Evolutionary conservation across 1,140 invertebrate genomes (phyloP).

Genomic region (Drosophila trapezifrons): DNA sequence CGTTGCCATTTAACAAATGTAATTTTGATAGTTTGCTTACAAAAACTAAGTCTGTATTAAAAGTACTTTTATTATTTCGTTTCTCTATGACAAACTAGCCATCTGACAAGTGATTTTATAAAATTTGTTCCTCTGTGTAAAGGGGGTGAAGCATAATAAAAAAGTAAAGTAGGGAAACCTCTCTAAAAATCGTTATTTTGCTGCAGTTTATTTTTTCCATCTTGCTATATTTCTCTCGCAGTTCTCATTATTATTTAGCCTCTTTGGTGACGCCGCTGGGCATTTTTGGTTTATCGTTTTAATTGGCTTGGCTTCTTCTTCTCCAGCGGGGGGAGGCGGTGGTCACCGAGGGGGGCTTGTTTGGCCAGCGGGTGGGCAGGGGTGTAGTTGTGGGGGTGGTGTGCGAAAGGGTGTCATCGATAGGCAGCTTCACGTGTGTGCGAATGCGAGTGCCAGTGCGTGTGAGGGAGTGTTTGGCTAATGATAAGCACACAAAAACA

Average conservation of each 20-base stretch:
- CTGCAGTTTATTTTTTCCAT: constrained; percentile 2
- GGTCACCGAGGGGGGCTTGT: constrained; percentile 1
- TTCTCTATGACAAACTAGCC: too few species aligned
- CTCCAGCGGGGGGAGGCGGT: background rate
- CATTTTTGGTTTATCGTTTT: constrained; percentile 78
- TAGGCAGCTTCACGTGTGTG: constrained; percentile 24
- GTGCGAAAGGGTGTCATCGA: constrained; percentile 32
- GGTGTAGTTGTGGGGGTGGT: background rate
- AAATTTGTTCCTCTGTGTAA: background rate
- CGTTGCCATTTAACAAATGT: too few species aligned
- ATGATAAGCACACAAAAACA: constrained; percentile 62
- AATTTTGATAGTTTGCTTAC: too few species aligned
- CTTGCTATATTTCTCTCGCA: constrained; percentile 10
- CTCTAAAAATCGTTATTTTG: constrained; percentile 25
- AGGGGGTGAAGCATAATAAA: background rate
- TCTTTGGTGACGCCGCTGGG: constrained; percentile 42
- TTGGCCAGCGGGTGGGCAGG: background rate
- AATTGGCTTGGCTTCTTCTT: constrained; percentile 63
- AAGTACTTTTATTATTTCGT: too few species aligned
- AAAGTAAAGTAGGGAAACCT: constrained; percentile 1
- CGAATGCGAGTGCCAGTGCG: constrained; percentile 3
- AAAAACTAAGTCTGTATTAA: too few species aligned
- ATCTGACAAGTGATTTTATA: background rate
- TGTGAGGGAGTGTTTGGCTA: constrained; percentile 50
- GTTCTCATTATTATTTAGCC: constrained; percentile 35